Evolutionary conservation across 1,140 invertebrate species (phyloP), one percentile per base, ranked within the genome.

Genomic region (Magallana ariakensis): DNA sequence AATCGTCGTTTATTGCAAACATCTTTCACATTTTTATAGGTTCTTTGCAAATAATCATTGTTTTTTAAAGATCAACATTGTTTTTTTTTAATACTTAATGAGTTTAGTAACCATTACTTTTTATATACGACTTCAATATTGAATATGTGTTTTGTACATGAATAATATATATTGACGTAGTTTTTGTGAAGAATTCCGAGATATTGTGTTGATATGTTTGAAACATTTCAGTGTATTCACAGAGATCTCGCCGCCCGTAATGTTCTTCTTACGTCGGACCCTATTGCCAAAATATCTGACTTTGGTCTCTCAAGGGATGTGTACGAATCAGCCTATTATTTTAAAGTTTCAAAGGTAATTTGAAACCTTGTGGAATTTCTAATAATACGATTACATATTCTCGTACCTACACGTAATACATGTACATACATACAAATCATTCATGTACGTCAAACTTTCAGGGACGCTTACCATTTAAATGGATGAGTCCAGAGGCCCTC

Each of bases 401-500:
- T 46, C 5, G 33, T 46, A 46, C 33, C 33, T 46, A 46, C 33
- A 46, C 1, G 13, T 75, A 26, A 10, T 9, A 16, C 3, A 75
- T 26, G 10, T 0, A 66, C 19, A 8, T n/a, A n/a, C 0, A n/a
- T 66, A 66, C 10, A 19, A 16, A 6, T 66, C 6, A n/a, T n/a
- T 66, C 9, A 13, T 16, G n/a, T 16, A 13, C 15, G n/a, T 13
- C 9, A 60, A 1, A 4, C 6, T 80, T 80, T 19, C 55, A 91
- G 90, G 89, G 90, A n/a, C 88, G 85, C n/a, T 84, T 93, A 13
- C 93, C 93, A 57, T 90, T 91, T 80, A 93, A 92, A 58, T 93
- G 93, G 93, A 87, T 93, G 87, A 91, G 91, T 26, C 91, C 92
- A 22, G 93, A 93, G 86, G 87, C 91, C 26, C 84, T 93, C 16